Evolutionary conservation across 2,797 vertebrate species (phyloP), one percentile per base, ranked within the genome.

Genomic region (Microctenopoma lineatum): DNA sequence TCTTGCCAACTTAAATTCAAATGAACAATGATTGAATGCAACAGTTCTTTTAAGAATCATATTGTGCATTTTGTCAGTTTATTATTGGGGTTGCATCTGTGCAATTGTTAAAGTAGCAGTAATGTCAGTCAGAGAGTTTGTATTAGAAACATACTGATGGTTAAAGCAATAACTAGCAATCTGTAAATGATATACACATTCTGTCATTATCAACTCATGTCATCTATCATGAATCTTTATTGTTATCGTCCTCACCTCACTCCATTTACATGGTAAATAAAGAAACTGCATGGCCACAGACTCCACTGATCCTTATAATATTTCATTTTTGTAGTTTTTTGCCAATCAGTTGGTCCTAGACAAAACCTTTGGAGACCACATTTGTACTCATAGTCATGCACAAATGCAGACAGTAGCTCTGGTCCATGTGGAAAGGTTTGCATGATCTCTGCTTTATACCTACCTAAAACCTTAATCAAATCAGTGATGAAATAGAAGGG

Each of bases 401-500:
- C 2, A 38, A 34, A 66, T 5, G 48, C 57, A 55, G 42, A 55
- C 29, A 48, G 18, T 15, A 48, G 59, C 54, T n/a, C 7, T 15
- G 44, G 52, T 50, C 38, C 34, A 53, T 15, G 13, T 48, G 51
- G 15, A 42, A 51, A 54, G 59, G 59, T 74, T 73, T 54, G 38
- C 41, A 45, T 63, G 47, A 75, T 57, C 64, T 66, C 21, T 46
- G 11, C 26, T 72, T 84, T 64, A 70, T 68, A 79, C 62, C 72
- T 66, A 66, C 29, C 39, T 39, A 73, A 75, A 74, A 60, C 57
- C 53, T 78, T 27, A 62, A 73, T 83, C 39, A 70, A 78, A 77
- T 75, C 59, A 74, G 26, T 84, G 70, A 84, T 86, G 77, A 81
- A 84, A 81, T 51, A 48, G 34, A 44, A 70, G 13, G 26, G 70